Evolutionary conservation across 1,140 invertebrate genomes (phyloP), one percentile per base, ranked within the genome.

Genomic region (Lamellibrachia luymesi): DNA sequence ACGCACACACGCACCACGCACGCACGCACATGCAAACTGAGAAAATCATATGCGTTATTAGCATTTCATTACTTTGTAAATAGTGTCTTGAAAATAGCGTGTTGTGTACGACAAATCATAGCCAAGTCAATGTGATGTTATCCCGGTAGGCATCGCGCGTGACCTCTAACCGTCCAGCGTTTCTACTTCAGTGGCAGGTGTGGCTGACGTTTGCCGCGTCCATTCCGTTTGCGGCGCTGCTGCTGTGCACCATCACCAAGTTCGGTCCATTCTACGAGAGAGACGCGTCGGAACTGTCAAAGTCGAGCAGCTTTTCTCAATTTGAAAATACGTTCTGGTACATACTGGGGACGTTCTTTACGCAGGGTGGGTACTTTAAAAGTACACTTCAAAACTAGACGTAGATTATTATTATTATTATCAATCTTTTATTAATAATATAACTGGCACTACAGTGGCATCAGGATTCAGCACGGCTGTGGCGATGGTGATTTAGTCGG

Each of bases 251-350:
- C 13, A 25, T 50, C 90, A 50, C 17, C 64, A 49, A n/a, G 51
- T 90, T 52, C 51, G 51, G 49, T 56, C 50, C n/a, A 92, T 93
- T 17, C 92, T 94, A 50, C 94, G 93, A 38, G 94, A 93, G 22
- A 94, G 92, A 51, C 27, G 8, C 50, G 92, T 38, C 50, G n/a
- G 13, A 80, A 80, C 64, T 80, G 64, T 80, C 64, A 80, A 8
- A 80, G 64, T 2, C 8, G 27, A 64, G 27, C 0, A 38, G 51
- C 50, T 38, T 92, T 38, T 27, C 50, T 92, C 92, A 52, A 13
- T 52, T 95, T 25, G 93, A 94, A 4, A 94, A 95, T 93, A 92
- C 94, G 2, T 94, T 95, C 52, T 95, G 94, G 95, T 95, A 95
- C 91, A 94, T 94, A 94, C 95, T 94, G 91, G 94, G 95, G 2